These are phyloP conservation scores for Chrysochloris asiatica DNA, from an alignment of 2,113 vertebrate species.

Conservation along the genomic window DNA sequence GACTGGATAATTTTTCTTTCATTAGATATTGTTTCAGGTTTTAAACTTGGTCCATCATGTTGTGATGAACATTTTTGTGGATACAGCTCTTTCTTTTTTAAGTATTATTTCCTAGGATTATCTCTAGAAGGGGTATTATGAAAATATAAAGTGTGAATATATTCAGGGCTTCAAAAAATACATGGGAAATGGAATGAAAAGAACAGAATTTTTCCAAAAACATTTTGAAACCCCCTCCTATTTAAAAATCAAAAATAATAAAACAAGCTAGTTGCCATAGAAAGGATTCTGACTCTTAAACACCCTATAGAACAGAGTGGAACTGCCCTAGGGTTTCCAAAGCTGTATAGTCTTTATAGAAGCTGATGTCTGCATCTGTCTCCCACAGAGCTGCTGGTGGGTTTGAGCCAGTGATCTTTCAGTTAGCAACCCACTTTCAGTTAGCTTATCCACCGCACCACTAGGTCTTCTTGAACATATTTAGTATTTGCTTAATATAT, in stretches of 20 bases:
- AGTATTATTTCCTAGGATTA: conserved; percentile 45
- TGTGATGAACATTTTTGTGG: conserved; percentile 52
- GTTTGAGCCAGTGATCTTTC: no score
- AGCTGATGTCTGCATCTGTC: background rate
- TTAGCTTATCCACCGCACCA: background rate
- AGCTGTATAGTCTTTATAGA: background rate
- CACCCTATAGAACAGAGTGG: background rate
- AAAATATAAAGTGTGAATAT: background rate
- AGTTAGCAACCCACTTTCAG: background rate
- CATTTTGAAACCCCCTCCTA: no score
- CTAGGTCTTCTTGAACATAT: conserved; percentile 15
- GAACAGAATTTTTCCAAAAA: no score
- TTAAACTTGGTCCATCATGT: conserved; percentile 36
- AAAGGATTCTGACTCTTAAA: no score
- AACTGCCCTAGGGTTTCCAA: background rate
- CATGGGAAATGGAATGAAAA: no score
- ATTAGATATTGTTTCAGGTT: conserved; percentile 37
- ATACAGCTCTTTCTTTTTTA: conserved; percentile 37
- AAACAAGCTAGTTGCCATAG: no score
- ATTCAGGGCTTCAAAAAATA: background rate
- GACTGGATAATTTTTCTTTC: conserved; percentile 16
- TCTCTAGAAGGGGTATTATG: background rate
- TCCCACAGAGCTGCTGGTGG: no score
- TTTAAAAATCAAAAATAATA: no score
- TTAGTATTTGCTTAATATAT: conserved; percentile 33